phyloP scores from a whole-genome alignment of 2,797 vertebrate species.

The Gadopsis bispinosus region DNA sequence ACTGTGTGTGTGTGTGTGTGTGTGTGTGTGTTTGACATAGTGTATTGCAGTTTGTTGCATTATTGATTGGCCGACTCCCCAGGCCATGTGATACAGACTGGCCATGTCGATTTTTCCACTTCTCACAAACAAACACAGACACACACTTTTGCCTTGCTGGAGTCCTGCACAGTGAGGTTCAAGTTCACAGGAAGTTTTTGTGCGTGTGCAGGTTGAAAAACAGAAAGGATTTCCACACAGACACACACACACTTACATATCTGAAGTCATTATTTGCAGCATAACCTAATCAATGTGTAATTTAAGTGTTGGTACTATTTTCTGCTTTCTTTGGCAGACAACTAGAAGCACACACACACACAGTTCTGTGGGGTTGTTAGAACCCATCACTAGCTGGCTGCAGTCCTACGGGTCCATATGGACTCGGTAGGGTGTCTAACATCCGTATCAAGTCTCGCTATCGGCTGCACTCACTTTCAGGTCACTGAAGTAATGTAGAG shows the following conservation, averaged over 20 bases:
- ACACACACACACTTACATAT: neutral
- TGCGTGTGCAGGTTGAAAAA: neutral
- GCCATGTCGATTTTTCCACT: constrained; percentile 71
- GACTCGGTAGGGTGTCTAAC: constrained; percentile 11
- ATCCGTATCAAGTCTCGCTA: constrained; percentile 26
- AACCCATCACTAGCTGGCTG: constrained; percentile 25
- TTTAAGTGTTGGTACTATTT: neutral
- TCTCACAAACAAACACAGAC: constrained; percentile 12
- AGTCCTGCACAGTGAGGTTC: constrained; percentile 10
- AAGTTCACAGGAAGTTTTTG: constrained; percentile 32
- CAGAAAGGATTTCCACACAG: neutral
- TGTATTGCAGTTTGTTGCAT: constrained; percentile 67
- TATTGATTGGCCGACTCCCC: constrained; percentile 75
- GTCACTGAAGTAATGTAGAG: constrained; percentile 41
- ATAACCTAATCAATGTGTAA: constrained; percentile 17
- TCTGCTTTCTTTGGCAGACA: neutral
- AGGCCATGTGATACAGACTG: constrained; percentile 62
- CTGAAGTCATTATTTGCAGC: constrained; percentile 17
- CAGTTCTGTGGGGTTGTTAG: constrained; percentile 6
- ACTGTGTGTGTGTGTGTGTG: neutral
- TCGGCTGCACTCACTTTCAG: constrained; percentile 22
- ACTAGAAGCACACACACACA: neutral
- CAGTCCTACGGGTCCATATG: constrained; percentile 17
- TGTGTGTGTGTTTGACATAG: constrained; percentile 10
- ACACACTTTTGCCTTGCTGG: constrained; percentile 9